These are phyloP conservation scores for Amphilophus citrinellus DNA, from an alignment of 2,113 vertebrate species.

Conservation along the genomic window DNA sequence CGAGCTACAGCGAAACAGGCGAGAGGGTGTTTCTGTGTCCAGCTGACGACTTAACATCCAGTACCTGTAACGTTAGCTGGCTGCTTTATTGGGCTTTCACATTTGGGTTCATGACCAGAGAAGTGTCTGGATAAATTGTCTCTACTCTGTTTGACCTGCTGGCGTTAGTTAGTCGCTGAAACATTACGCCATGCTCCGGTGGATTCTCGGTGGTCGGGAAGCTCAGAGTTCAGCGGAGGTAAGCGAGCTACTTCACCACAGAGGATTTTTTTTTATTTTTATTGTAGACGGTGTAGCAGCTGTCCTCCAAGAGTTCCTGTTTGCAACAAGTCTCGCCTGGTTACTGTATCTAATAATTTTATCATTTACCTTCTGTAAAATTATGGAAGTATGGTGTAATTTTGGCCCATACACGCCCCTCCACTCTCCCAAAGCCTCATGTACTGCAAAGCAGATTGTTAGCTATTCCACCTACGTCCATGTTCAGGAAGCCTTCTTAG, in stretches of 20 bases:
- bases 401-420: not conserved
- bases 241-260: slow-evolving; percentile 23
- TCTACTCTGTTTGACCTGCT: not conserved
- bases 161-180: not conserved
- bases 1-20: not conserved
- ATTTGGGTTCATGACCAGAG: not conserved
- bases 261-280: too few species aligned
- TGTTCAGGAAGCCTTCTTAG: not conserved
- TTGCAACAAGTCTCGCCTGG: not conserved
- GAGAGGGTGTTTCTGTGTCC: not conserved
- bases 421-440: not conserved
- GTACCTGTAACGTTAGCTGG: slow-evolving; percentile 1
- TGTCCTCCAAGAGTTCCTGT: not conserved
- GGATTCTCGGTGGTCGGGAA: slow-evolving; percentile 92
- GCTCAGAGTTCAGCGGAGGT: slow-evolving; percentile 89
- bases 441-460: not conserved
- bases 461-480: too few species aligned
- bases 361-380: not conserved
- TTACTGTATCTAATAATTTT: not conserved
- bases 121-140: fast-evolving
- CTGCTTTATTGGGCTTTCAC: not conserved
- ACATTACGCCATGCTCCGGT: slow-evolving; percentile 86
- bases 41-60: not conserved
- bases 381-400: not conserved
- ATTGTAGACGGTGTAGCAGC: too few species aligned